Evolutionary conservation across 2,888 invertebrate species (phyloP), one percentile per base, ranked within the genome.

Genomic region (Mesorhabditis sp.): DNA sequence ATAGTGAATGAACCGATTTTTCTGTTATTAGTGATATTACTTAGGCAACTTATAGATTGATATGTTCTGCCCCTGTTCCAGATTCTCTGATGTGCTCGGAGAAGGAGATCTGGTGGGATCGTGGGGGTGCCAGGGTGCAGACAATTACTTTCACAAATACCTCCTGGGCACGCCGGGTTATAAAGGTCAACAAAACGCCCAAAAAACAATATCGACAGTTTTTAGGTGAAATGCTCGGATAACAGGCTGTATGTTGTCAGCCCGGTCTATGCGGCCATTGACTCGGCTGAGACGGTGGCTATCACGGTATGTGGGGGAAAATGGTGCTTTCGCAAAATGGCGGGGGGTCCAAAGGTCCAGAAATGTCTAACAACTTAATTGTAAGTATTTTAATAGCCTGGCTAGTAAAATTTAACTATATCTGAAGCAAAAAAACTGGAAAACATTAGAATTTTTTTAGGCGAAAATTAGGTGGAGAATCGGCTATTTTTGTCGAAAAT

Each of bases 221-320:
- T 41, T 63, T 43, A 69, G 69, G 58, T 69, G 13, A 74, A 74
- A 45, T 74, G 74, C 68, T 74, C 74, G 69, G 74, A 74, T 43
- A 74, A 74, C 28, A 65, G 72, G 67, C 44, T 74, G 67, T 74
- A 67, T 62, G 71, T 68, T 45, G 70, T 74, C 42, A 71, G 71
- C 65, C 74, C 74, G 28, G 74, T 72, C 0, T 70, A 70, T 45
- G 74, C 71, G 10, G 28, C 65, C n/a, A 70, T 74, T 45, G 72
- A 69, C 4, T 5, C 64, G 7, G 71, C 72, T n/a, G 7, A 15
- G 4, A 71, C 72, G 15, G 68, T 67, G 10, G 65, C 64, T 7
- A 70, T 74, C 13, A 69, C 58, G 58, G 58, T 50, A 50, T 28
- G 28, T 28, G 28, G 28, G 28, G 28, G 28, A 28, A 28, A 28